Evolutionary conservation across 2,797 vertebrate genomes (phyloP).

Genomic region (Danio choprae): DNA sequence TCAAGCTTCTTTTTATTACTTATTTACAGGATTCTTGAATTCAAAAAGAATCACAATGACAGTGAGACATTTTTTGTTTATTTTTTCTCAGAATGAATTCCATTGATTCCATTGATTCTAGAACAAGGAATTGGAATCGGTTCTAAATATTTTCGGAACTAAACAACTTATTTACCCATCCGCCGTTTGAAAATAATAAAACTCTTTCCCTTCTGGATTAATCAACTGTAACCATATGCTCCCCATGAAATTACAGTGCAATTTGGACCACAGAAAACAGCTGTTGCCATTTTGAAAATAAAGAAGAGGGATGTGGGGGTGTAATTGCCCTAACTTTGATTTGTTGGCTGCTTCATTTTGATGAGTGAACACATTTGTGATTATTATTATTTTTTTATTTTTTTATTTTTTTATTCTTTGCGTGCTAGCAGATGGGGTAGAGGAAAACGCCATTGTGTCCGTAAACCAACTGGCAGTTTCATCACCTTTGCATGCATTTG

Average conservation of each 20-base stretch:
- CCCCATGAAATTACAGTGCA: constrained; percentile 74
- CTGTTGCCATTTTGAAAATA: constrained; percentile 78
- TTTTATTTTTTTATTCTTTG: neutral
- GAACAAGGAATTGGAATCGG: too few relatives aligned
- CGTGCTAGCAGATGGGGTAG: constrained; percentile 64
- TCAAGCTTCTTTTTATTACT: too few relatives aligned
- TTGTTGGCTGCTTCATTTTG: constrained; percentile 76
- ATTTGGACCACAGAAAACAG: constrained; percentile 79
- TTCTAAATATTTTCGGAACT: too few relatives aligned
- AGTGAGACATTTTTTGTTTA: too few relatives aligned
- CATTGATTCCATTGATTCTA: too few relatives aligned
- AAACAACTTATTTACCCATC: constrained; percentile 18
- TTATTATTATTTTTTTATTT: constrained; percentile 57
- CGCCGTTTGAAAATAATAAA: constrained; percentile 33
- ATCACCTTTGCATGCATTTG: constrained; percentile 5
- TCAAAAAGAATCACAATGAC: too few relatives aligned
- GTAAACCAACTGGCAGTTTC: neutral
- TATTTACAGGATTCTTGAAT: too few relatives aligned
- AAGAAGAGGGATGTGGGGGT: constrained; percentile 69
- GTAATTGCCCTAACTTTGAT: constrained; percentile 82
- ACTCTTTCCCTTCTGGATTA: constrained; percentile 71
- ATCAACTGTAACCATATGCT: constrained; percentile 83
- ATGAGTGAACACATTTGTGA: constrained; percentile 72
- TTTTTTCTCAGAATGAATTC: too few relatives aligned
- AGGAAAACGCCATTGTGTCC: neutral